These are phyloP conservation scores for Harpagifer antarcticus DNA, from an alignment of 2,797 vertebrate genomes.

Conservation along the genomic window DNA sequence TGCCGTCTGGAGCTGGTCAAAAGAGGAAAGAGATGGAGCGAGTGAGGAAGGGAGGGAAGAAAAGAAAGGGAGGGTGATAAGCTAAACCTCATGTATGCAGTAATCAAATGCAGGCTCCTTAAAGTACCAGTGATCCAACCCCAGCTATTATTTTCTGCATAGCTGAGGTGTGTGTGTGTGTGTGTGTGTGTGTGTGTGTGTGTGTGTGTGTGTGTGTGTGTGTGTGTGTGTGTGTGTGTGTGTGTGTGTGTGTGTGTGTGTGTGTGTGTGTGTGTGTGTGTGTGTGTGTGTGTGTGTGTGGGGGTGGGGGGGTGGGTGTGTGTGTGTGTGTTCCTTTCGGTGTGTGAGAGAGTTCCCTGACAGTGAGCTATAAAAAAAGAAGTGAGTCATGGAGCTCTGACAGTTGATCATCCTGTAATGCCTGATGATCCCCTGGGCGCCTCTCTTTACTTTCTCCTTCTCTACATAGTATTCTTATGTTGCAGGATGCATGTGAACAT, in stretches of 20 bases:
- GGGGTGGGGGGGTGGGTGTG: constrained; percentile 22
- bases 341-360: constrained; percentile 19
- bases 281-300: constrained; percentile 32
- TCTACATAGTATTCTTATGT: background rate
- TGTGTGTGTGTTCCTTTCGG: background rate
- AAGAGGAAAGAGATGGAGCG: constrained; percentile 33
- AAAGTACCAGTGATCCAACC: background rate
- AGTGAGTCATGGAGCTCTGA: constrained; percentile 46
- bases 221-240: constrained; percentile 12
- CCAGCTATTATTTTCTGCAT: background rate
- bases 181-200: constrained; percentile 24
- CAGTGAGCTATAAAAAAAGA: constrained; percentile 30
- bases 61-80: constrained; percentile 32
- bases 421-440: constrained; percentile 21
- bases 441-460: constrained; percentile 1
- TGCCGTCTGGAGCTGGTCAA: constrained; percentile 53
- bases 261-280: constrained; percentile 34
- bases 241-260: constrained; percentile 22
- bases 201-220: constrained; percentile 12
- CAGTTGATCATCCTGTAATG: constrained; percentile 39
- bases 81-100: constrained; percentile 45
- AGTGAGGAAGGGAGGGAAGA: constrained; percentile 19
- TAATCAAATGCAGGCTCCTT: constrained; percentile 50
- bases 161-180: constrained; percentile 29
- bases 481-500: background rate